Conservation (phyloP, 2,797 vertebrate species). For the Paguma larvata region DNA sequence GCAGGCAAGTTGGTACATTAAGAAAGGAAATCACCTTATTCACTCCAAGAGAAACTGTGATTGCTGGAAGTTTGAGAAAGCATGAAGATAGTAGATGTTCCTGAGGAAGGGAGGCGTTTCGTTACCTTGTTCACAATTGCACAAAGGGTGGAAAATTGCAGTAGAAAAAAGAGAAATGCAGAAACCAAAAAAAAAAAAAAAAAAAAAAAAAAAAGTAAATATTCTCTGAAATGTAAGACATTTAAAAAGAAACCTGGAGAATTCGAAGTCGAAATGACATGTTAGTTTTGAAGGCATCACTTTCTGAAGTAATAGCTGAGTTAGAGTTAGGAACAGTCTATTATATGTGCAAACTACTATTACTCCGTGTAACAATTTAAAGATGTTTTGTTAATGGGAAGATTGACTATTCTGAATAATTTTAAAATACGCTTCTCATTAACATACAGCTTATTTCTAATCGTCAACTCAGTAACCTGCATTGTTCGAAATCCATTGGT, state of each 20-base stretch:
- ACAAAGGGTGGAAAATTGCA: conserved; percentile 90
- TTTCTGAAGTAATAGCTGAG: conserved; percentile 72
- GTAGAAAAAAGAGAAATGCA: conserved; percentile 88
- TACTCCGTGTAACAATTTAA: conserved; percentile 43
- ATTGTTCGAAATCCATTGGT: conserved; percentile 51
- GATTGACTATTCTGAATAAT: conserved; percentile 50
- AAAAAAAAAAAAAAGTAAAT: conserved; percentile 80
- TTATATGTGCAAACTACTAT: conserved; percentile 69
- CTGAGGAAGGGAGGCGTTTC: conserved; percentile 98
- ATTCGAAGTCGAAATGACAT: conserved; percentile 82
- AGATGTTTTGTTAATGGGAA: conserved; percentile 61
- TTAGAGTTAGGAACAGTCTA: conserved; percentile 67
- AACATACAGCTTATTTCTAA: conserved; percentile 49
- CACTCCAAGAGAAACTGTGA: conserved; percentile 99
- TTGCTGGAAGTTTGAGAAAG: conserved; percentile 99
- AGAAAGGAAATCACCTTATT: conserved; percentile 97
- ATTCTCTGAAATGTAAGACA: conserved; percentile 81
- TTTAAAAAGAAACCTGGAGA: conserved; percentile 82
- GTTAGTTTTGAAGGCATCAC: conserved; percentile 77
- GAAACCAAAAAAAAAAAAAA: conserved; percentile 85
- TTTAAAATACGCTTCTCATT: conserved; percentile 49
- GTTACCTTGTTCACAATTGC: conserved; percentile 94
- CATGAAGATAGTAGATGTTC: conserved; percentile 99
- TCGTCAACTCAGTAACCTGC: conserved; percentile 47
- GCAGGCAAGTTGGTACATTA: conserved; percentile 86